Evolutionary conservation across 1,140 invertebrate genomes (phyloP).

Genomic region (Drosophila bocqueti): DNA sequence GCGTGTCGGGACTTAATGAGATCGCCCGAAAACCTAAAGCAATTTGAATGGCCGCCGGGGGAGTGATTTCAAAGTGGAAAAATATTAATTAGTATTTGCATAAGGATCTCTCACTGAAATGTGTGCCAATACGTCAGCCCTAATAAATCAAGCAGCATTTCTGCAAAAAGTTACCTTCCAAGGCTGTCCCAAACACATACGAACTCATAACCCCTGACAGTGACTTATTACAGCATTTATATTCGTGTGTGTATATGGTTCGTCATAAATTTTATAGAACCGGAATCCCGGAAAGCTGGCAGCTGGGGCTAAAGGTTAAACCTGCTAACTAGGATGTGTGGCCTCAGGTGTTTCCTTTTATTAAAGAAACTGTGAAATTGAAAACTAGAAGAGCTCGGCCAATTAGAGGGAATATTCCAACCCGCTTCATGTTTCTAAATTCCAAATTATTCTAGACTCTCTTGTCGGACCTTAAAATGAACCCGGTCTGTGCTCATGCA

Average conservation of each 20-base stretch:
- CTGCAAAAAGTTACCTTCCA: constrained; percentile 65
- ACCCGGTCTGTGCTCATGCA: background rate
- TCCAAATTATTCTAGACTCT: background rate
- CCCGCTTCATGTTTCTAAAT: background rate
- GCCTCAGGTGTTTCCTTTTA: constrained; percentile 1
- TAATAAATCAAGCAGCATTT: constrained; percentile 63
- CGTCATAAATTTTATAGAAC: constrained; percentile 59
- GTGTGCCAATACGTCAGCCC: constrained; percentile 44
- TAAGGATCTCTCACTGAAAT: constrained; percentile 22
- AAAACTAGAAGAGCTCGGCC: background rate
- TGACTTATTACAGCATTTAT: constrained; percentile 68
- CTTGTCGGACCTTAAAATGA: background rate
- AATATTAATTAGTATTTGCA: constrained; percentile 48
- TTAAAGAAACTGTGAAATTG: background rate
- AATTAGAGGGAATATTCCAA: background rate
- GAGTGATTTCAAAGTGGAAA: constrained; percentile 46
- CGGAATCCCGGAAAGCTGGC: constrained; percentile 15
- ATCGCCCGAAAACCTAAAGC: constrained; percentile 28
- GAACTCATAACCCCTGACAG: constrained; percentile 56
- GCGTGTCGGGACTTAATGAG: constrained; percentile 67
- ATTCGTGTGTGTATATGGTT: constrained; percentile 42
- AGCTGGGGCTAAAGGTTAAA: constrained; percentile 9
- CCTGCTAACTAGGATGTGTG: constrained; percentile 15
- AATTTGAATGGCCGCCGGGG: constrained; percentile 35
- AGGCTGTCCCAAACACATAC: constrained; percentile 43